Conservation (phyloP, 1,140 invertebrate species). For the Archegozetes longisetosus region DNA sequence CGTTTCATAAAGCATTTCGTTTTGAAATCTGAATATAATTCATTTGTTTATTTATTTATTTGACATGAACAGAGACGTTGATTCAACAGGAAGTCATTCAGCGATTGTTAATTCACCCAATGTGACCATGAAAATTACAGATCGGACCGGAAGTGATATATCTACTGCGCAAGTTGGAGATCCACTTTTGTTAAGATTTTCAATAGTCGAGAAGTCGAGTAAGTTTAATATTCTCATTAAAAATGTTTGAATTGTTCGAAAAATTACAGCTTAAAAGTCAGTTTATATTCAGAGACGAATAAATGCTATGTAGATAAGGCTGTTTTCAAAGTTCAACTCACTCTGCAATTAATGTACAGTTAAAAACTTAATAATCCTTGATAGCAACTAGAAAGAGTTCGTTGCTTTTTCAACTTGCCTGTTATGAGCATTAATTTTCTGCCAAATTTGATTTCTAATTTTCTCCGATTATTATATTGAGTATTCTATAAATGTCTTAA, state of each 20-base stretch:
- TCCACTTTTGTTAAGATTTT: constrained; percentile 69
- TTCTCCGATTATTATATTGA: no score
- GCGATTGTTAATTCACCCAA: constrained; percentile 73
- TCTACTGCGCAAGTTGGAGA: constrained; percentile 30
- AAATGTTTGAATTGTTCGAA: neutral
- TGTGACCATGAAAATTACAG: constrained; percentile 76
- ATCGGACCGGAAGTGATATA: constrained; percentile 31
- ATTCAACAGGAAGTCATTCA: constrained; percentile 32
- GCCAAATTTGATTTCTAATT: no score
- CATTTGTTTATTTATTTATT: no score
- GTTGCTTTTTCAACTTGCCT: no score
- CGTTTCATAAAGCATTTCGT: no score
- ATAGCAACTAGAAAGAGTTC: no score
- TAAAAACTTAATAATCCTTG: no score
- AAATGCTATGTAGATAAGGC: neutral
- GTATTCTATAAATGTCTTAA: no score
- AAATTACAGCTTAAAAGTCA: neutral
- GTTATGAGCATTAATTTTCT: no score
- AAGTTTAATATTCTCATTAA: constrained; percentile 9
- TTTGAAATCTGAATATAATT: no score
- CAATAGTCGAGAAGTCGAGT: constrained; percentile 55
- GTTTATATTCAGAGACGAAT: neutral
- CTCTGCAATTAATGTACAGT: no score
- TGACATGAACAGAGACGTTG: constrained; percentile 21
- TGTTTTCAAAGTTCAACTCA: no score